phyloP scores from a whole-genome alignment of 2,888 invertebrate species.

The Hydrotaea cyrtoneurina region DNA sequence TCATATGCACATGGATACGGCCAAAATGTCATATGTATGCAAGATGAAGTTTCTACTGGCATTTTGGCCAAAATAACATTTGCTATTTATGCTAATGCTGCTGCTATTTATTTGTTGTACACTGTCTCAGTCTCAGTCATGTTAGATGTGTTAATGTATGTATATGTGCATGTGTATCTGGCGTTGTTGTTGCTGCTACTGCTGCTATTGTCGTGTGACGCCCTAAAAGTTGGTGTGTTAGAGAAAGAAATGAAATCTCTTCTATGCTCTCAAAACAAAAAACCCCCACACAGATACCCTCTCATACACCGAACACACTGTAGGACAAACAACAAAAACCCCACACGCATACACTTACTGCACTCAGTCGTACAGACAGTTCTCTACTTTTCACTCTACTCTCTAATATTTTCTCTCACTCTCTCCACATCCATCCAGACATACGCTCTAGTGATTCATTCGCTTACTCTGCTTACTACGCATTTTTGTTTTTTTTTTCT shows the following conservation, averaged over 20 bases:
- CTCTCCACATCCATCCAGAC: not conserved
- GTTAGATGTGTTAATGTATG: not conserved
- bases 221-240: conserved; percentile 61
- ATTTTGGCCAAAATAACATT: conserved; percentile 18
- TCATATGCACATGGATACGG: not conserved
- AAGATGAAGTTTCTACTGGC: not conserved
- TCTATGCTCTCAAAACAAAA: conserved; percentile 45
- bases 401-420: not conserved
- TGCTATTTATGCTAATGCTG: not conserved
- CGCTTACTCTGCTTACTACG: conserved; percentile 56
- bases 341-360: not conserved
- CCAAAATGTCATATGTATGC: conserved; percentile 6
- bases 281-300: not conserved
- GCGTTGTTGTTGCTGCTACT: conserved; percentile 18
- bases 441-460: conserved; percentile 8
- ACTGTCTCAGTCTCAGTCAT: not conserved
- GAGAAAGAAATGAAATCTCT: conserved; percentile 43
- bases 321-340: not conserved
- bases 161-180: conserved; percentile 9
- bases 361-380: conserved; percentile 44
- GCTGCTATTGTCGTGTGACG: conserved; percentile 59
- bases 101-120: conserved; percentile 8
- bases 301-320: not conserved
- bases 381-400: not conserved
- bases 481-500: conserved; percentile 49